Evolutionary conservation across 2,797 vertebrate genomes (phyloP), one percentile per base, ranked within the genome.

Genomic region (Dallia pectoralis): DNA sequence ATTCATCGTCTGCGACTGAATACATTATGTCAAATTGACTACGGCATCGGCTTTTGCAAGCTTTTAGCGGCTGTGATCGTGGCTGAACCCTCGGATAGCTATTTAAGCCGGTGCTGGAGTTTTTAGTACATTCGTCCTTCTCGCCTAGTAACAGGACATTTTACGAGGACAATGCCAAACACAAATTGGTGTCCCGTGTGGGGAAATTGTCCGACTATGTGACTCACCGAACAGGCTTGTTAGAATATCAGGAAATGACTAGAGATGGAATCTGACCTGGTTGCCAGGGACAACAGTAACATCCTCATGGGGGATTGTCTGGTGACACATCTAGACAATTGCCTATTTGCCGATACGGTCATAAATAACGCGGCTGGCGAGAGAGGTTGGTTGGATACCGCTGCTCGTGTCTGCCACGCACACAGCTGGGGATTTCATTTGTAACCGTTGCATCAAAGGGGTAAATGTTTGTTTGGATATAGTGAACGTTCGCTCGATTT

Each of bases 251-350:
- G 25, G 22, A 22, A 25, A 59, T 11, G 2, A 22, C 53, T 25
- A 12, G 53, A 59, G 22, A 25, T 59, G 4, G 25, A 67, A n/a
- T 67, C 61, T 69, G 70, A 81, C 71, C 67, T 62, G 75, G 82
- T 87, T 86, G 81, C 84, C 63, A 36, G 27, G 77, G 73, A 83
- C 83, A 85, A 89, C 86, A 47, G 69, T 61, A 66, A 79, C 78
- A 71, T 53, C 71, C 74, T 73, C 19, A 49, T 29, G 32, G 27
- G 32, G 56, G n/a, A n/a, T n/a, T n/a, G n/a, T 47, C 27, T 47
- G 25, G 18, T 44, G 22, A 25, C 22, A 59, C 25, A 44, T 63
- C 40, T 44, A 36, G 59, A 49, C 25, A 14, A 59, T n/a, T 27
- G 53, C 22, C 53, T 11, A 27, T 25, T 59, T 22, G 22, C 22